A percentile compares a stretch with the other conserved stretches of the same genome.
These are phyloP conservation scores for Eilema sororculum DNA, from an alignment of 2,888 invertebrate species.

Conservation along the genomic window DNA sequence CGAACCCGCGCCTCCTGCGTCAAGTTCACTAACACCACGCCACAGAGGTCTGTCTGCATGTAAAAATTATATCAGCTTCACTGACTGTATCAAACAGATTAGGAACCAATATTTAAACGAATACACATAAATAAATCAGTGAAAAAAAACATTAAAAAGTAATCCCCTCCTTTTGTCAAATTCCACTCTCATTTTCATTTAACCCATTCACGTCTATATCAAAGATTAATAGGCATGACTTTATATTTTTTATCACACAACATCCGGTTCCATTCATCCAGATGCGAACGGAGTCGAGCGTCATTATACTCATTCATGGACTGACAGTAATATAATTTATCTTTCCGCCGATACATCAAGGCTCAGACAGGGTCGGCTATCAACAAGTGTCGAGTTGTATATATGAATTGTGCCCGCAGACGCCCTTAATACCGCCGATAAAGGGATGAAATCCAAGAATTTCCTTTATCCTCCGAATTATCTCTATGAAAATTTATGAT, in stretches of 20 bases:
- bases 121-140: not conserved
- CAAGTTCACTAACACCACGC: too few species aligned
- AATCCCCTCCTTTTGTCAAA: not conserved
- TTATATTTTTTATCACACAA: constrained; percentile 36
- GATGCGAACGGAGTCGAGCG: constrained; percentile 44
- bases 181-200: constrained; percentile 11
- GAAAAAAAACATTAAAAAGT: not conserved
- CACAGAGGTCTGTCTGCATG: too few species aligned
- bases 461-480: constrained; percentile 31
- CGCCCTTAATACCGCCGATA: constrained; percentile 46
- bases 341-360: constrained; percentile 65
- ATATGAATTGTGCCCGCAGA: constrained; percentile 66
- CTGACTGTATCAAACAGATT: not conserved
- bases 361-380: constrained; percentile 62
- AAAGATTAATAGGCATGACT: constrained; percentile 33
- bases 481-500: constrained; percentile 28
- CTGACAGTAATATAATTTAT: constrained; percentile 64
- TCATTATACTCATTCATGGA: constrained; percentile 59
- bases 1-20: too few species aligned
- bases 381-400: constrained; percentile 81
- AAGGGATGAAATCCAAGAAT: constrained; percentile 36
- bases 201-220: constrained; percentile 18
- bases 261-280: constrained; percentile 38
- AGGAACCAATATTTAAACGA: not conserved
- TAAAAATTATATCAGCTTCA: not conserved